These are phyloP conservation scores for Microchrysa polita DNA, from an alignment of 2,888 invertebrate species.

Conservation along the genomic window DNA sequence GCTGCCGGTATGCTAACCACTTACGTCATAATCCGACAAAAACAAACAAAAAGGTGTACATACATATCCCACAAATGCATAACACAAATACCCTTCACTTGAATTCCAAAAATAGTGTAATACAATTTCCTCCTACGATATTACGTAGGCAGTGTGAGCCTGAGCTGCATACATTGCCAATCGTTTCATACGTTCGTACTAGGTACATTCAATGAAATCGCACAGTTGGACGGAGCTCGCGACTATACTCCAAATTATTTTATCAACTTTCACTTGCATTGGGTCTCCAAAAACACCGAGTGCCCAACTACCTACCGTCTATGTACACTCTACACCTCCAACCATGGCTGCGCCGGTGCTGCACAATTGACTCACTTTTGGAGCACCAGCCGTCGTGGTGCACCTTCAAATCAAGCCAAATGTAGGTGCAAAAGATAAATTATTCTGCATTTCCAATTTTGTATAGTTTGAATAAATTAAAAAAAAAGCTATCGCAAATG, in stretches of 20 bases:
- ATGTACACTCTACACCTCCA: too few relatives aligned
- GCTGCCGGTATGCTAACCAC: too few relatives aligned
- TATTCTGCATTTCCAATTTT: constrained; percentile 19
- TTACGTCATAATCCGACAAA: too few relatives aligned
- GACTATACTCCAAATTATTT: constrained; percentile 7
- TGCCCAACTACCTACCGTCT: too few relatives aligned
- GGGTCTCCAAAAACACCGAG: too few relatives aligned
- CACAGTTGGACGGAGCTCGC: too few relatives aligned
- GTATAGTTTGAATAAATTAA: constrained; percentile 22
- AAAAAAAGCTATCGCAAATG: too few relatives aligned
- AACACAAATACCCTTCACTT: constrained; percentile 16
- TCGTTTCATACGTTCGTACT: background rate
- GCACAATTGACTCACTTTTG: background rate
- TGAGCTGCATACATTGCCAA: background rate
- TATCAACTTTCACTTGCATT: constrained; percentile 27
- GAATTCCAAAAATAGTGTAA: constrained; percentile 16
- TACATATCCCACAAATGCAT: background rate
- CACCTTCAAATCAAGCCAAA: background rate
- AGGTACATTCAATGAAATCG: background rate
- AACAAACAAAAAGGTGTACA: too few relatives aligned
- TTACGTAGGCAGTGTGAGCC: background rate
- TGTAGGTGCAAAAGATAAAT: constrained; percentile 8
- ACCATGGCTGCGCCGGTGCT: background rate
- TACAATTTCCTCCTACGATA: constrained; percentile 22
- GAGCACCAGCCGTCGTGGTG: too few relatives aligned